phyloP scores from a whole-genome alignment of 1,140 invertebrate genomes.

The Holotrichia oblita region DNA sequence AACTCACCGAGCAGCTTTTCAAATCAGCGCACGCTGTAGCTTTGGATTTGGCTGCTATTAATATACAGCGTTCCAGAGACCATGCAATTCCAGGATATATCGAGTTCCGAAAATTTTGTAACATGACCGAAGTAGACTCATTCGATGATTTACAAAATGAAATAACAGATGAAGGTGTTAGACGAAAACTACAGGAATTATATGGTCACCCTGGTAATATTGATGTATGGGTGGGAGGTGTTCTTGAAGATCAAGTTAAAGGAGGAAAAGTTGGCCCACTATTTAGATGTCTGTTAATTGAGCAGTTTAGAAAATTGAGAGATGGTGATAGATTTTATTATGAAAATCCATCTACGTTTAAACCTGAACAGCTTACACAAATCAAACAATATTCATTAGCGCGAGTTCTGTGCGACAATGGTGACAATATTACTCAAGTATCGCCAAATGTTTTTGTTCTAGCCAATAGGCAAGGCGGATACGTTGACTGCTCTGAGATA shows the following conservation, averaged over 20 bases:
- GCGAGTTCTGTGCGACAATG: slow-evolving; percentile 88
- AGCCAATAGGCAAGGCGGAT: slow-evolving; percentile 72
- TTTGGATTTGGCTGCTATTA: slow-evolving; percentile 95
- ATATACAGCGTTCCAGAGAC: slow-evolving; percentile 94
- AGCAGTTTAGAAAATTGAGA: slow-evolving; percentile 89
- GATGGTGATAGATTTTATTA: slow-evolving; percentile 97
- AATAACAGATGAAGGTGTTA: slow-evolving; percentile 76
- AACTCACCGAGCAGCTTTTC: slow-evolving; percentile 97
- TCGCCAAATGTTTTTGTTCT: slow-evolving; percentile 81
- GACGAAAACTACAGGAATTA: slow-evolving; percentile 82
- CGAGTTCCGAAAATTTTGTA: slow-evolving; percentile 87
- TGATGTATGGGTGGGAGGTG: slow-evolving; percentile 96
- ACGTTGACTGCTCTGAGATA: slow-evolving; percentile 74
- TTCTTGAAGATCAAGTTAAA: slow-evolving; percentile 88
- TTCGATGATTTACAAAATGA: slow-evolving; percentile 89
- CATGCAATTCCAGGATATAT: slow-evolving; percentile 93
- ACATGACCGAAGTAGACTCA: slow-evolving; percentile 78
- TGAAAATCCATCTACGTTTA: slow-evolving; percentile 88
- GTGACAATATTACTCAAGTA: slow-evolving; percentile 82
- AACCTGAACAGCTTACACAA: slow-evolving; percentile 81
- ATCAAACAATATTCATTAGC: slow-evolving; percentile 82
- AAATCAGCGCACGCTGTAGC: slow-evolving; percentile 88
- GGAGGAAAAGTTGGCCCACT: slow-evolving; percentile 91
- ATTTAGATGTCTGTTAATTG: slow-evolving; percentile 89
- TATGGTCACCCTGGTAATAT: slow-evolving; percentile 97